Conservation (phyloP, 2,797 vertebrate species). For the Meda fulgida region DNA sequence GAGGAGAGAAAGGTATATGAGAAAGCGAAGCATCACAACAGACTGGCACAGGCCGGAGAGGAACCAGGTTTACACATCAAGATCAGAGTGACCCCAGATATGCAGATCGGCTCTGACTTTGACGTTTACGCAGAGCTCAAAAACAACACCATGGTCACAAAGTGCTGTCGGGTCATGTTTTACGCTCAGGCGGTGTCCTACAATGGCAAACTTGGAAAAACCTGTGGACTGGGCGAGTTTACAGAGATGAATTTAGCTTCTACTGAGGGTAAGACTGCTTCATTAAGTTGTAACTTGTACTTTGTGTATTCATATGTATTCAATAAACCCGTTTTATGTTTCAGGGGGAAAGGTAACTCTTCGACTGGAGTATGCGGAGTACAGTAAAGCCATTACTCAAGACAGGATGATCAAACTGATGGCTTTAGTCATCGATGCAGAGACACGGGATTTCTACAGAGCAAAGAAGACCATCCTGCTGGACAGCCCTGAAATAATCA, state of each 20-base stretch:
- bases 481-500: constrained; percentile 83
- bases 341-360: constrained; percentile 78
- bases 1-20: constrained; percentile 82
- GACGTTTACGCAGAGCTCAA: constrained; percentile 78
- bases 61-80: constrained; percentile 76
- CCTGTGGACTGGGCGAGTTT: constrained; percentile 75
- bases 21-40: constrained; percentile 80
- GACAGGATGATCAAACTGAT: constrained; percentile 86
- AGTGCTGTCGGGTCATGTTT: constrained; percentile 76
- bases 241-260: constrained; percentile 69
- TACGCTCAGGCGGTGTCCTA: constrained; percentile 77
- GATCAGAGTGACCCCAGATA: constrained; percentile 82
- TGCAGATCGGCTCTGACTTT: constrained; percentile 83
- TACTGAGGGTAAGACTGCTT: constrained; percentile 72
- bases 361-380: constrained; percentile 78
- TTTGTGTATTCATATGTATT: neutral
- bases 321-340: constrained; percentile 22
- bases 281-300: neutral
- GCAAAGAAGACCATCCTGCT: constrained; percentile 82
- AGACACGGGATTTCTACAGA: constrained; percentile 67
- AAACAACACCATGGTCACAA: constrained; percentile 73
- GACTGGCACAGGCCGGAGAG: constrained; percentile 66
- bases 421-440: constrained; percentile 76
- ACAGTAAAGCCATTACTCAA: constrained; percentile 77
- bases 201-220: constrained; percentile 75